Base-by-base conservation (phyloP, 2,888 invertebrate species). In the Nomada lathburiana region DNA sequence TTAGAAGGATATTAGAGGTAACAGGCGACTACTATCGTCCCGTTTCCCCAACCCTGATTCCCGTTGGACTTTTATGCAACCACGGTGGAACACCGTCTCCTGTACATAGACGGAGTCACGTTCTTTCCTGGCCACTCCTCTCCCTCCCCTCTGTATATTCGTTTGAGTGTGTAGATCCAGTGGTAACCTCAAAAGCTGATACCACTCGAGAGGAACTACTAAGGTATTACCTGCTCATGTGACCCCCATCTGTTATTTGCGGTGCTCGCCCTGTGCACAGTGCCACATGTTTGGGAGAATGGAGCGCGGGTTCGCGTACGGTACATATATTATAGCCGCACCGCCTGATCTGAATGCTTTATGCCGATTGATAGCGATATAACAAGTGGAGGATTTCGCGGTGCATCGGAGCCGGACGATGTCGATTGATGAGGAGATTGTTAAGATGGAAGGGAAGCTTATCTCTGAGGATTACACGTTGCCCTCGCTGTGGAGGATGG, bases 1-100 rank as follows among this genome's bases (percentile, higher is more conserved):
- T 92, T 92, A 91, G 77, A 82, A 36, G 87, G 92, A 80, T 91
- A 92, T 92, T 91, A 91, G 75, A 72, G 86, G 88, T 75, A 76
- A 60, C 73, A 20, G 73, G 68, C 76, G 81, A 69, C 79, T 71
- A 26, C 71, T 64, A 68, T 52, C 71, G 62, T 11, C 77, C 60
- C 59, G 55, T 72, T 57, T 50, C 53, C 2, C 74, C 69, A 82
- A 69, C 79, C 60, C 70, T 55, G 69, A 53, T 60, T 71, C 50
- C 79, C 82, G 75, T 83, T 84, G 74, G 76, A 69, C 77, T 62
- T 63, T 55, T 67, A 60, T 77, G 69, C 57, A 47, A 71, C 75
- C 65, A 76, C 77, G 73, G 73, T 83, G 86, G 80, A 87, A 83
- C 83, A 87, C 82, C 77, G 88, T 89, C 91, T 85, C 74, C 73